Base-by-base conservation (phyloP, 1,140 invertebrate genomes). In the Campoletis sonorensis region DNA sequence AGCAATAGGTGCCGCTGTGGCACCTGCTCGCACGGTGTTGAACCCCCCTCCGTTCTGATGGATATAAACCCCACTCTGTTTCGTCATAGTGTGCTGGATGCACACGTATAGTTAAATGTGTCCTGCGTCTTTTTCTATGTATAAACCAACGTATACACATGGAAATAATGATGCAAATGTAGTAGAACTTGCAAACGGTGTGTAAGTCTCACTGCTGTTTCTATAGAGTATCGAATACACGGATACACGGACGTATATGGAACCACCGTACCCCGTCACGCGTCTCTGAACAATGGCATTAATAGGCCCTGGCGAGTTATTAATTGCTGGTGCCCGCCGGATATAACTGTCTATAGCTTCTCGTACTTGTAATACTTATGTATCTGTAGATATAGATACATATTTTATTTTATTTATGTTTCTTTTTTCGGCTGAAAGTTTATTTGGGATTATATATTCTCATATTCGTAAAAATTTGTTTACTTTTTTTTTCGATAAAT, bases 211-310 rank as follows among this genome's bases (percentile, higher is more conserved):
- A 10, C 30, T 61, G 27, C 27, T 77, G 64, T 77, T 77, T 18
- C 30, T 16, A 16, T 86, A 86, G 84, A 79, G 61, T 70, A 68
- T 51, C 71, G 64, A 73, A 73, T 73, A 82, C 82, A 85, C 81
- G 80, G 71, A 84, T 70, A 80, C 72, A 72, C 37, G 10, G 51
- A 85, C 37, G 10, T 58, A 85, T 84, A 75, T 70, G 87, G 82
- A 87, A 87, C 68, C 72, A 79, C 82, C 80, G 75, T 86, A 83
- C 85, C 84, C 86, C 90, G 90, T 92, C 90, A 91, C 90, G 91
- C 91, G 90, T 90, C 90, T 91, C 89, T 91, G 91, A 91, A 90
- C 90, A 92, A 92, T 91, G 87, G 90, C 90, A 91, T 92, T 91
- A 91, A 91, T 90, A 90, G 90, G 90, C 88, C 83, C 87, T 87